Evolutionary conservation across 2,797 vertebrate species (phyloP).

Genomic region (Triplophysa bombifrons): DNA sequence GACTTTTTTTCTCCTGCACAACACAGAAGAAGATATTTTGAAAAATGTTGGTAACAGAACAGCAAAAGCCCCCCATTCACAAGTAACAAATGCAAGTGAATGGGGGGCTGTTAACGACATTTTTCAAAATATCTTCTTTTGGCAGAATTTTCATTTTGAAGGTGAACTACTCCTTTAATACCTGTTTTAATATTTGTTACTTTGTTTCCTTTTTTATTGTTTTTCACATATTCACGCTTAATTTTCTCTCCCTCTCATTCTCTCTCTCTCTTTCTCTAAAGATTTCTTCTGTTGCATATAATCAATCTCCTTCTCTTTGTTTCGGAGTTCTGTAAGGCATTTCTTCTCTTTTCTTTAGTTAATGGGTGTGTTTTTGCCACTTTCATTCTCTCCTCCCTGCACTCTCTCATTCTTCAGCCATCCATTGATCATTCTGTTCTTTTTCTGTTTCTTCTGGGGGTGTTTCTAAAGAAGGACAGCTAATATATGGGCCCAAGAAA

Average conservation of each 20-base stretch:
- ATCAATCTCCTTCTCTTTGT: slow-evolving; percentile 26
- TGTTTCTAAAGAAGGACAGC: slow-evolving; percentile 93
- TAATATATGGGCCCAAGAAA: slow-evolving; percentile 93
- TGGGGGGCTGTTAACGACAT: no score
- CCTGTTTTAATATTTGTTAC: slow-evolving; percentile 64
- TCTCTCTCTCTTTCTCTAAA: slow-evolving; percentile 71
- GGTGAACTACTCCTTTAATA: slow-evolving; percentile 8
- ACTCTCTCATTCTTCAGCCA: slow-evolving; percentile 67
- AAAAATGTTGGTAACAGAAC: no score
- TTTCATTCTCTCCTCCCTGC: slow-evolving; percentile 54
- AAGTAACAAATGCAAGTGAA: no score
- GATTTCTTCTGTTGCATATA: neutral
- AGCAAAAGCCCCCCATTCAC: no score
- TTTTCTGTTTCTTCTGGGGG: slow-evolving; percentile 77
- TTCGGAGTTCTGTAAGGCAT: slow-evolving; percentile 74
- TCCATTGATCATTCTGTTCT: slow-evolving; percentile 83
- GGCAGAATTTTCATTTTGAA: no score
- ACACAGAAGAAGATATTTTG: no score
- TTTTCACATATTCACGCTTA: slow-evolving; percentile 78
- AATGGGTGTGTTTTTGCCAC: slow-evolving; percentile 71
- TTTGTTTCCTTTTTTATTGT: slow-evolving; percentile 65
- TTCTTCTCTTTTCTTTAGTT: slow-evolving; percentile 70
- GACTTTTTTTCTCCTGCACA: no score
- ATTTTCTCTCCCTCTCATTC: slow-evolving; percentile 78
- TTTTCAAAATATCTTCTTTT: no score